Percentiles rank a stretch among this genome's conserved stretches.
phyloP scores from a whole-genome alignment of 1,140 invertebrate species.

The Potamilus streckersoni region DNA sequence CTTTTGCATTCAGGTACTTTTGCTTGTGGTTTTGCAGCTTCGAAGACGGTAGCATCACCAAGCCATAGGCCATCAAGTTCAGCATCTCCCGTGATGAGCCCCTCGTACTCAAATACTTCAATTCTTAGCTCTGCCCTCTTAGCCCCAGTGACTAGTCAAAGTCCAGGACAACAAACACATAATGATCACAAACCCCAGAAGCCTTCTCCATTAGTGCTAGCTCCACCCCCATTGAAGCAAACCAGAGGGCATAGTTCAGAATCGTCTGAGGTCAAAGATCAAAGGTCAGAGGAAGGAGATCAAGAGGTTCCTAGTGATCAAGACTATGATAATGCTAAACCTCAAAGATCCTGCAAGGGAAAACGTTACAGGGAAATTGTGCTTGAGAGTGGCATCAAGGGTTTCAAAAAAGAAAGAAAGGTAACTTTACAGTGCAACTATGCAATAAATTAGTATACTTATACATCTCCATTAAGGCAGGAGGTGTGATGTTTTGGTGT shows the following conservation, averaged over 20 bases:
- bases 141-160: constrained; percentile 12
- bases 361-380: constrained; percentile 50
- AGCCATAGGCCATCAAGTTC: constrained; percentile 6
- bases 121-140: constrained; percentile 6
- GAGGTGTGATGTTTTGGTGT: no score
- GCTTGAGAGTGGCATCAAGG: constrained; percentile 35
- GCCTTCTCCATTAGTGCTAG: constrained; percentile 39
- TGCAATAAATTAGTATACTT: no score
- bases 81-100: constrained; percentile 14
- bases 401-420: constrained; percentile 46
- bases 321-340: constrained; percentile 28
- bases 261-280: constrained; percentile 5
- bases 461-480: no score
- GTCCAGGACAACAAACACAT: background rate
- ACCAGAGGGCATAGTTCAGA: constrained; percentile 4
- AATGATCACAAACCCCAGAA: constrained; percentile 31
- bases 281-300: constrained; percentile 8
- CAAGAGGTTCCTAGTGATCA: constrained; percentile 24
- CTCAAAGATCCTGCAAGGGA: constrained; percentile 51
- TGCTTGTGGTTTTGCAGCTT: constrained; percentile 21
- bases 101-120: constrained; percentile 6
- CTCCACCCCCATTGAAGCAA: constrained; percentile 18
- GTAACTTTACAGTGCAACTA: constrained; percentile 9
- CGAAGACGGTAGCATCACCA: constrained; percentile 14
- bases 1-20: background rate